These are phyloP conservation scores for Lottia scabra DNA, from an alignment of 2,888 invertebrate species.

Conservation along the genomic window DNA sequence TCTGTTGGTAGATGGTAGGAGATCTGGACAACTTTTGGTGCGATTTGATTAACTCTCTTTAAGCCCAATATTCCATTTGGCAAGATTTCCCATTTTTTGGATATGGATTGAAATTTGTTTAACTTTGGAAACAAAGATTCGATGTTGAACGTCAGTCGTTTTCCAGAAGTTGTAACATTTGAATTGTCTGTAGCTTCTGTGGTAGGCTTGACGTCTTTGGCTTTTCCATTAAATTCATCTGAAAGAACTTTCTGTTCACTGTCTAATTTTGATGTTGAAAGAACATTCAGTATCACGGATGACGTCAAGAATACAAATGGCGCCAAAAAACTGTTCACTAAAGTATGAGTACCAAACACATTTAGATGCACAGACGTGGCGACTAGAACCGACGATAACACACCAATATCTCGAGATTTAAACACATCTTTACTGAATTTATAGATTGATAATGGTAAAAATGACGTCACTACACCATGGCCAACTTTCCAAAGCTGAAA, in stretches of 20 bases:
- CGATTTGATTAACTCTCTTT: not conserved
- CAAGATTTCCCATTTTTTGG: not conserved
- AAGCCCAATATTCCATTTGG: not conserved
- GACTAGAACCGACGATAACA: conserved; percentile 45
- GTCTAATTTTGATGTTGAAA: not conserved
- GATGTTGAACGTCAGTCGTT: not conserved
- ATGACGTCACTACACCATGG: conserved; percentile 41
- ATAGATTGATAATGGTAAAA: conserved; percentile 46
- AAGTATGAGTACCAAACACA: conserved; percentile 57
- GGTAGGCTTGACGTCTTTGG: not conserved
- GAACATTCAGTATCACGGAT: conserved; percentile 4
- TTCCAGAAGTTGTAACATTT: not conserved
- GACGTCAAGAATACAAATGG: conserved; percentile 43
- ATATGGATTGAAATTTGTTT: not conserved
- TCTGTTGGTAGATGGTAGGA: not conserved
- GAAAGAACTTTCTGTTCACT: not conserved
- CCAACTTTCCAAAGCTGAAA: conserved; percentile 47
- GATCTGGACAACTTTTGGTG: not conserved
- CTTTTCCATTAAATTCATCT: not conserved
- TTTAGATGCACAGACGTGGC: conserved; percentile 44
- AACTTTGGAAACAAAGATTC: not conserved
- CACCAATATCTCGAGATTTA: conserved; percentile 39
- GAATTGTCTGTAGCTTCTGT: not conserved
- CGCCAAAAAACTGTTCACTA: conserved; percentile 54
- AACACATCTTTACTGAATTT: conserved; percentile 37